Evolutionary conservation across 2,113 vertebrate species (phyloP).

Genomic region (Tetraodon nigroviridis): DNA sequence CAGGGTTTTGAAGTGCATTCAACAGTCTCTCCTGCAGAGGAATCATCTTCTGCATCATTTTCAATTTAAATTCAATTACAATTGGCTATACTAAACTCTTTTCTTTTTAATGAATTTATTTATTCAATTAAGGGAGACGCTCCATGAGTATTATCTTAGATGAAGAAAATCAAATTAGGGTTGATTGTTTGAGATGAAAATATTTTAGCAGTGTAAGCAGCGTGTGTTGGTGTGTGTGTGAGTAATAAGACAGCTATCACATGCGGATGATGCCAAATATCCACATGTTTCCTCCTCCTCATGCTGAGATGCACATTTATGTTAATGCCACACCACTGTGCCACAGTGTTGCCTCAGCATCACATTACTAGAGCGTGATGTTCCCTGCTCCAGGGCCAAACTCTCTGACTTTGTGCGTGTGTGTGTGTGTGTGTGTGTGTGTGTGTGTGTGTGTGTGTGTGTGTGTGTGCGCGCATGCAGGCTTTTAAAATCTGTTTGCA

Average conservation of each 20-base stretch:
- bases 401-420: constrained; percentile 34
- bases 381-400: constrained; percentile 66
- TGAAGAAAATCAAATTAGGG: too few species aligned
- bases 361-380: constrained; percentile 73
- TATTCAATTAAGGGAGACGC: too few species aligned
- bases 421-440: constrained; percentile 29
- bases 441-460: constrained; percentile 26
- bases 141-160: too few species aligned
- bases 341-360: constrained; percentile 56
- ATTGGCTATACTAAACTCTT: too few species aligned
- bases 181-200: constrained; percentile 4
- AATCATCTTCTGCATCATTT: too few species aligned
- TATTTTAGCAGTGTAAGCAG: background rate
- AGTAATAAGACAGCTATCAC: constrained; percentile 42
- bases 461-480: constrained; percentile 21
- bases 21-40: too few species aligned
- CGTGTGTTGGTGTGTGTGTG: constrained; percentile 1
- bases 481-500: constrained; percentile 62
- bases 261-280: constrained; percentile 34
- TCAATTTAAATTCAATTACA: too few species aligned
- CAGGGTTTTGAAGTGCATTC: too few species aligned
- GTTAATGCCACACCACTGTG: constrained; percentile 56
- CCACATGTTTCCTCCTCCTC: constrained; percentile 23
- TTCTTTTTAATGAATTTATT: too few species aligned
- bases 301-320: constrained; percentile 49